Base-by-base conservation (phyloP, 2,113 vertebrate genomes). In the Thamnaconus septentrionalis region DNA sequence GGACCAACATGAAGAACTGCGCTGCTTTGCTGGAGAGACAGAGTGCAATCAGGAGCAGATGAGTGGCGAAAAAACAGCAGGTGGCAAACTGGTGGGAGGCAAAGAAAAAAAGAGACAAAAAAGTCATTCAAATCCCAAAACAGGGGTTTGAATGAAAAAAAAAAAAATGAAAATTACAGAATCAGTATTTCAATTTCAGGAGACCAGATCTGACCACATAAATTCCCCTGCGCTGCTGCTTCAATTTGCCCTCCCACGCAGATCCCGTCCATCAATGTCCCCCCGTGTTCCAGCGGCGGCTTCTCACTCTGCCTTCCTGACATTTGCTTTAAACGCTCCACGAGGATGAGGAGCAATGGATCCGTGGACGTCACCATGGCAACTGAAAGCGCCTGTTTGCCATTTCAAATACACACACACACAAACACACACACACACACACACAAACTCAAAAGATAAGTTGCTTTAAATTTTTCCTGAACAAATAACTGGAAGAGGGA, bases 311-410 rank as follows among this genome's bases (percentile, higher is more conserved):
- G 12, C 58, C 56, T 31, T 39, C 49, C 64, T 72, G 18, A 64
- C 65, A 62, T 77, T 67, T 69, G 50, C 50, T 61, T 53, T 31
- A 31, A 81, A 63, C 58, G 52, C 59, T 56, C 62, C 56, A 41
- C 4, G 43, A 60, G 12, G 51, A 72, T 46, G 48, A n/a, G 59
- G 61, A 66, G 65, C 43, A 49, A 31, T 31, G 51, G 59, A 70
- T 74, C 64, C 65, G 56, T 69, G 66, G 67, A 70, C 75, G 56
- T 81, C 61, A 3, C 71, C 78, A 66, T 75, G 58, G 65, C 60
- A 87, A 84, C 72, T 51, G 63, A n/a, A 6, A 61, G 61, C 57
- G 6, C 65, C 64, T 51, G 10, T 60, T 65, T 11, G 57, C 54
- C 31, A 40, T 62, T 47, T 56, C 9, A 61, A 69, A 61, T 31